Evolutionary conservation across 64 coral and sea anemone genomes (phyloP).

Genomic region (Montipora foliosa): DNA sequence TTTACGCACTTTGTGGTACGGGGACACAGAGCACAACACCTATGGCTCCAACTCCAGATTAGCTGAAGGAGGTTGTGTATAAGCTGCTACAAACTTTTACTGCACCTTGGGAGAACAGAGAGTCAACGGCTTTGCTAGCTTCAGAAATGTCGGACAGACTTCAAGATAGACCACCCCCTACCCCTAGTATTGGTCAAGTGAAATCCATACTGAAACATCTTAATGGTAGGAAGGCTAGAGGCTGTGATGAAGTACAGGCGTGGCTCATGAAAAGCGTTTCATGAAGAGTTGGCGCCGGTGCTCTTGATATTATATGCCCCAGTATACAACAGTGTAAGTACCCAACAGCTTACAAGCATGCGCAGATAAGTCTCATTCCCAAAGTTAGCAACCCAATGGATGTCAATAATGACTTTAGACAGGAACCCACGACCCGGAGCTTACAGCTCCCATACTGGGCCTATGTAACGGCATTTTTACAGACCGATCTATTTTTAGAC

Average conservation of each 20-base stretch:
- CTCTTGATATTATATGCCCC: conserved; percentile 27
- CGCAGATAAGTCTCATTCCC: no score
- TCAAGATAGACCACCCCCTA: conserved; percentile 52
- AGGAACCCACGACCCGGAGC: no score
- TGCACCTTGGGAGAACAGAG: conserved; percentile 21
- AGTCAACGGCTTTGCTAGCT: conserved; percentile 16
- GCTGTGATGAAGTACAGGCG: conserved; percentile 24
- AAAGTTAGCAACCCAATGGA: no score
- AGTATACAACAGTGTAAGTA: conserved; percentile 53
- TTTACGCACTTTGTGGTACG: no score
- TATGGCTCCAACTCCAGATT: no score
- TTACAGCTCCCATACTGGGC: no score
- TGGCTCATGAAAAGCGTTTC: conserved; percentile 7
- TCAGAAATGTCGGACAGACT: conserved; percentile 28
- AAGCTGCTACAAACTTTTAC: no score
- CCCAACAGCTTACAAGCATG: not conserved
- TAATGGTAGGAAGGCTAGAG: not conserved
- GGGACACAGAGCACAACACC: no score
- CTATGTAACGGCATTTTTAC: no score
- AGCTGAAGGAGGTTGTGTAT: no score
- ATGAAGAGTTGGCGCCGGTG: not conserved
- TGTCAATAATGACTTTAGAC: no score
- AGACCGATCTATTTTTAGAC: no score
- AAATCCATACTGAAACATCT: not conserved
- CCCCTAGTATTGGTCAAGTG: conserved; percentile 62